Evolutionary conservation across 2,797 vertebrate species (phyloP), one percentile per base, ranked within the genome.

Genomic region (Girardinus metallicus): DNA sequence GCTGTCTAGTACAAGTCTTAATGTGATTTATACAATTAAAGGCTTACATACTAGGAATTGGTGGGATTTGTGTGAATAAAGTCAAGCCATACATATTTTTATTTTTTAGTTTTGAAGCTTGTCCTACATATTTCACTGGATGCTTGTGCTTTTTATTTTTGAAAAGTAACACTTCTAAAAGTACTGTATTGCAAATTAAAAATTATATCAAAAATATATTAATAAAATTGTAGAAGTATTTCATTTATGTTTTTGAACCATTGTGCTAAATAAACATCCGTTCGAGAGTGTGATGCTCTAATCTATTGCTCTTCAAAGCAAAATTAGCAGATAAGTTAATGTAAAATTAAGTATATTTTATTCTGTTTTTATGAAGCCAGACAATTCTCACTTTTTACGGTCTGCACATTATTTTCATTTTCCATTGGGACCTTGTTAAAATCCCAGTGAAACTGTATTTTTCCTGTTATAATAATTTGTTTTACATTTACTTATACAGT

Each of bases 41-140:
- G 21, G 77, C 72, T 36, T 68, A 41, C 18, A 41, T 41, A 26
- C 21, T 12, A 41, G 80, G 62, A 74, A 71, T 31, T 31, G 64
- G 53, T 77, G 74, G 81, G 82, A 92, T 87, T 87, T 83, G 86
- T 86, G 68, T 46, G 44, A 83, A 82, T 91, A 90, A 92, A 89
- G 88, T 91, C 86, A 91, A 86, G 85, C 82, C 81, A 85, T 57
- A 75, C 43, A 7, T 44, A 16, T 12, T 15, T 7, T 15, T 5
- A 0, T 15, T 43, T 70, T 6, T 43, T 23, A 23, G 21, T 51
- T 21, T 51, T 46, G 6, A 29, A 11, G 23, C 41, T 44, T 29
- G 41, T 16, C 26, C 34, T 41, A 9, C 29, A 8, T 46, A 46
- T 44, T 44, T 12, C 68, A 44, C n/a, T 44, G 39, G 39, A 13